These are phyloP conservation scores for Steinernema carpocapsae DNA, from an alignment of 2,888 invertebrate species.

Conservation along the genomic window DNA sequence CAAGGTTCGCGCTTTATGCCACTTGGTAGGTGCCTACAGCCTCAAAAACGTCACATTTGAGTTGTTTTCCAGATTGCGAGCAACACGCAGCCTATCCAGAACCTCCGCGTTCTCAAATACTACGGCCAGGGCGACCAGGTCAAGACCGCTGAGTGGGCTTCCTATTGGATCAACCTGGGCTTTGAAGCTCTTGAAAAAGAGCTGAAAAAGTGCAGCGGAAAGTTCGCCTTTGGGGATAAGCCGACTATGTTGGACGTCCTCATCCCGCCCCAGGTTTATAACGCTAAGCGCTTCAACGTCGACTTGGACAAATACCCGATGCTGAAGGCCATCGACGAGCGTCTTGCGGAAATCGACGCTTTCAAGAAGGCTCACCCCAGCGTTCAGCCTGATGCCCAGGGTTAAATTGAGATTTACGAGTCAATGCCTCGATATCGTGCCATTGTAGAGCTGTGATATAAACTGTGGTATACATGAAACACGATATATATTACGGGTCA, in stretches of 20 bases:
- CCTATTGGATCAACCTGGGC: conserved; percentile 46
- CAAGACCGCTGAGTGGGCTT: conserved; percentile 47
- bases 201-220: conserved; percentile 44
- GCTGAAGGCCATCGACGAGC: conserved; percentile 84
- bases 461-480: no score
- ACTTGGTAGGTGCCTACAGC: conserved; percentile 48
- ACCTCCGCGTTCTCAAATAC: conserved; percentile 43
- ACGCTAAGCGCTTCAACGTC: conserved; percentile 90
- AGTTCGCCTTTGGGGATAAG: conserved; percentile 80
- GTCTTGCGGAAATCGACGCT: conserved; percentile 84
- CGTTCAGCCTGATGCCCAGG: conserved; percentile 90
- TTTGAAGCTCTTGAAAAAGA: conserved; percentile 44
- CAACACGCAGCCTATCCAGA: conserved; percentile 52
- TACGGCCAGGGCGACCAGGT: conserved; percentile 35
- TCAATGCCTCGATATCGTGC: background rate
- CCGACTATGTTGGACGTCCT: conserved; percentile 93
- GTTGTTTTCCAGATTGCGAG: conserved; percentile 42
- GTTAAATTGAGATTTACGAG: conserved; percentile 36
- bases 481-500: no score
- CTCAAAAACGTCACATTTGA: background rate
- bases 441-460: background rate
- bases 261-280: conserved; percentile 91
- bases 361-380: conserved; percentile 89
- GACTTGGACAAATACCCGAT: conserved; percentile 87
- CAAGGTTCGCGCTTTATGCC: conserved; percentile 75